Percentiles rank a stretch among this genome's conserved stretches.
Evolutionary conservation across 2,113 vertebrate species (phyloP).

Genomic region (Sylvietta virens): DNA sequence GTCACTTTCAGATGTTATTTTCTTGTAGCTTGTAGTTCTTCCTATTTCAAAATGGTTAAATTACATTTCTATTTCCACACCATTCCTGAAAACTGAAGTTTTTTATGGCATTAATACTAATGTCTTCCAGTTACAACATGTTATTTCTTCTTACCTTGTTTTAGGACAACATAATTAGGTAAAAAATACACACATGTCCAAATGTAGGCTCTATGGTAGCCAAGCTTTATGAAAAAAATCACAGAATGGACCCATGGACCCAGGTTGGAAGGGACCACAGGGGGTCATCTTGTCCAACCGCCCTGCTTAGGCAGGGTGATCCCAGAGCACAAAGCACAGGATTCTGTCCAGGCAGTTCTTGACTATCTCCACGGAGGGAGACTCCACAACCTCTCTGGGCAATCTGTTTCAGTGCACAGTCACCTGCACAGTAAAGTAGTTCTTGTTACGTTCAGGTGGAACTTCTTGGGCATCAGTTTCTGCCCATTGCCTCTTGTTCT

Average conservation of each 20-base stretch:
- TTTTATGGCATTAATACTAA: not conserved
- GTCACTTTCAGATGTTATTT: not conserved
- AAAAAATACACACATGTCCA: rapidly evolving
- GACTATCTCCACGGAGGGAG: not conserved
- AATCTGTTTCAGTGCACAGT: too few species aligned
- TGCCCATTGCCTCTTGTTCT: not conserved
- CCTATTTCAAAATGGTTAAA: not conserved
- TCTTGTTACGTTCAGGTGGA: not conserved
- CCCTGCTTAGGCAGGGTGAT: too few species aligned
- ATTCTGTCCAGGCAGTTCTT: not conserved
- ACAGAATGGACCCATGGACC: not conserved
- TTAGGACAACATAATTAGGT: not conserved
- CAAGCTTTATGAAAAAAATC: not conserved
- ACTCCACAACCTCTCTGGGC: rapidly evolving
- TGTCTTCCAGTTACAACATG: not conserved
- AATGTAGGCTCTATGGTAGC: not conserved
- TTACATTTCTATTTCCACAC: not conserved
- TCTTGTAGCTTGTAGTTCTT: not conserved
- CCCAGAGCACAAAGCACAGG: not conserved
- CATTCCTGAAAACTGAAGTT: not conserved
- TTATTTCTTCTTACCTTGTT: not conserved
- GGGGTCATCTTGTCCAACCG: not conserved
- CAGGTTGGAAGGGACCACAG: not conserved
- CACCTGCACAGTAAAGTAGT: too few species aligned
- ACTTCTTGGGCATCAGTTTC: too few species aligned